Conservation (phyloP, 2,797 vertebrate genomes). For the Falco rusticolus region DNA sequence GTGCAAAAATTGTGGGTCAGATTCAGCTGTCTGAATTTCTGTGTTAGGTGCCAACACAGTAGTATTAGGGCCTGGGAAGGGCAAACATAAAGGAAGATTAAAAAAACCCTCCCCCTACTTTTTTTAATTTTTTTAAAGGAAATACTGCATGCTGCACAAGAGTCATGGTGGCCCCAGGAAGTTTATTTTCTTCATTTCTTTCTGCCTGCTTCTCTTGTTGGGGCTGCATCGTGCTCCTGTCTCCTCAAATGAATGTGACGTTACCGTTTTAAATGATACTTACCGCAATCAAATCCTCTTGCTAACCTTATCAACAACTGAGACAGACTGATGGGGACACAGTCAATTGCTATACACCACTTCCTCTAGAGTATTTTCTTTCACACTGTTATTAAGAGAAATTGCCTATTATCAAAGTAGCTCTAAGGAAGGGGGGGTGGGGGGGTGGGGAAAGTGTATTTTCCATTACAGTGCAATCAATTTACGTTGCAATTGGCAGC, state of each 20-base stretch:
- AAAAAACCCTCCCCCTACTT: rapidly evolving
- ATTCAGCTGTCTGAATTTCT: neutral
- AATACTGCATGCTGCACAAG: neutral
- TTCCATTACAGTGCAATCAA: conserved; percentile 27
- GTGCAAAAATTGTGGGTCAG: neutral
- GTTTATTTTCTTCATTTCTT: neutral
- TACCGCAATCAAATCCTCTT: neutral
- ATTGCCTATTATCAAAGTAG: conserved; percentile 39
- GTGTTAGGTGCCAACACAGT: neutral
- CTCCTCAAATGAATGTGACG: neutral
- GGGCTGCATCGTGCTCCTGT: neutral
- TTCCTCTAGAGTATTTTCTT: conserved; percentile 25
- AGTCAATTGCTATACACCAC: neutral
- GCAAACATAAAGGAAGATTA: neutral
- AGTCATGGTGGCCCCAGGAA: neutral
- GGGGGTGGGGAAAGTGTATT: neutral
- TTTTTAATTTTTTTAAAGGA: neutral
- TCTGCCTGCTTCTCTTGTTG: neutral
- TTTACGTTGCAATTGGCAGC: neutral
- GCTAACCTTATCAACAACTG: neutral
- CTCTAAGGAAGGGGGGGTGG: neutral
- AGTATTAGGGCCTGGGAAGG: neutral
- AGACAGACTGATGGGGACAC: neutral
- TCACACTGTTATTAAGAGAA: conserved; percentile 22
- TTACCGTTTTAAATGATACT: neutral